A percentile compares a stretch with the other conserved stretches of the same genome.
phyloP scores from a whole-genome alignment of 2,113 vertebrate genomes.

The Piprites chloris region DNA sequence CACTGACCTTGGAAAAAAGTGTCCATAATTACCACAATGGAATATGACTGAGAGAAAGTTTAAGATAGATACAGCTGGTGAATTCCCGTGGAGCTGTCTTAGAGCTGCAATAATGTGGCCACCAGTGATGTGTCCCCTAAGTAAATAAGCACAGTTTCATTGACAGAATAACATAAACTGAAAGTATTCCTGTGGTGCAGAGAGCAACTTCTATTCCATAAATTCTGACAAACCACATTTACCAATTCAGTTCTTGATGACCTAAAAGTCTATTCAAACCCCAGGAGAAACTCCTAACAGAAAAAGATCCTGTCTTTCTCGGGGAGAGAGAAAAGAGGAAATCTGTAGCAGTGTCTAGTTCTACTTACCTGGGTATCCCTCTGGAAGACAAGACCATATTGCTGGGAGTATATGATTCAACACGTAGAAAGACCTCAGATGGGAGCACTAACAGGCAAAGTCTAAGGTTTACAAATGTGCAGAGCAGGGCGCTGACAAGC shows the following conservation, averaged over 20 bases:
- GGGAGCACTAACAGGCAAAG: neutral
- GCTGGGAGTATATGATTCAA: neutral
- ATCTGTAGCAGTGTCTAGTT: neutral
- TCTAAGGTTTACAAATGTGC: neutral
- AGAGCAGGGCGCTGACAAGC: neutral
- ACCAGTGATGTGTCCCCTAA: neutral
- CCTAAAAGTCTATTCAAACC: neutral
- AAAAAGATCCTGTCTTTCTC: neutral
- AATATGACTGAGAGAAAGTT: neutral
- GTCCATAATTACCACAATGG: neutral
- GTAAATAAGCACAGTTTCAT: neutral
- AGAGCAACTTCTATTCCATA: neutral
- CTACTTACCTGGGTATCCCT: neutral
- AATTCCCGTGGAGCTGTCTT: neutral
- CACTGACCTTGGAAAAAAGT: neutral
- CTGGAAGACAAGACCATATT: neutral
- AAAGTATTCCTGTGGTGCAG: neutral
- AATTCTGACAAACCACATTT: neutral
- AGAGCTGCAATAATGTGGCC: neutral
- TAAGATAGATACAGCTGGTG: neutral
- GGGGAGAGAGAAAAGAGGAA: neutral
- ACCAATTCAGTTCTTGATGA: neutral
- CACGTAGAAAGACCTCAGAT: neutral
- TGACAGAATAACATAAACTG: neutral
- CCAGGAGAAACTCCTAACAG: neutral